Percentiles rank a stretch among this genome's conserved stretches.
phyloP scores from a whole-genome alignment of 2,888 invertebrate species.

The Pristionchus japonicus region DNA sequence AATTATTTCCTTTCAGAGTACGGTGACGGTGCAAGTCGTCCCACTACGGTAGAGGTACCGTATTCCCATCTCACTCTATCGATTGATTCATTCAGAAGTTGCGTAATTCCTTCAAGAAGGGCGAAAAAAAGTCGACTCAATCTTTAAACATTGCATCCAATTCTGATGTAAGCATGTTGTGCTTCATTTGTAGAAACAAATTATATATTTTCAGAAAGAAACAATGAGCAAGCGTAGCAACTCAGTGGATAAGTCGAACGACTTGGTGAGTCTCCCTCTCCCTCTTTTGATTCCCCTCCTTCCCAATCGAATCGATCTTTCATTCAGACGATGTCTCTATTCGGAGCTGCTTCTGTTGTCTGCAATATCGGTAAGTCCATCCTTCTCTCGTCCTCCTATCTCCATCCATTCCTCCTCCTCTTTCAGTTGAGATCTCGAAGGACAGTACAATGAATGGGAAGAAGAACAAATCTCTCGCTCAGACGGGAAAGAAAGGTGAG shows the following conservation, averaged over 20 bases:
- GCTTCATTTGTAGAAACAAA: background rate
- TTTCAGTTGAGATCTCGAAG: constrained; percentile 42
- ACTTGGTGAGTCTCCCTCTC: background rate
- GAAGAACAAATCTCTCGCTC: constrained; percentile 20
- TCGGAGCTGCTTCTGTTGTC: constrained; percentile 33
- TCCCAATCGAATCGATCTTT: background rate
- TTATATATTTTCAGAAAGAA: constrained; percentile 16
- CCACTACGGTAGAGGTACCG: constrained; percentile 28
- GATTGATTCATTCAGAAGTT: background rate
- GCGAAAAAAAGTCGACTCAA: constrained; percentile 35
- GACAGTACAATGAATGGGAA: constrained; percentile 43
- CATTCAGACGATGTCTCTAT: constrained; percentile 23
- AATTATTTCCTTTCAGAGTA: constrained; percentile 2
- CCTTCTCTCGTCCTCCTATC: background rate
- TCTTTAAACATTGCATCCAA: background rate
- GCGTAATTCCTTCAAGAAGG: constrained; percentile 35
- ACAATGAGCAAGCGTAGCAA: constrained; percentile 27
- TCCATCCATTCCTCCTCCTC: background rate
- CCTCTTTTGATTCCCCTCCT: no score
- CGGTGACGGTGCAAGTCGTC: constrained; percentile 1
- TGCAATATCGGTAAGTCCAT: constrained; percentile 31
- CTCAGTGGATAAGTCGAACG: constrained; percentile 21
- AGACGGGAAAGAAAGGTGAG: constrained; percentile 30
- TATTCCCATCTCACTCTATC: background rate
- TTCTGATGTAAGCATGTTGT: background rate